Evolutionary conservation across 64 coral and sea anemone species (phyloP).

Genomic region (Orbicella faveolata): DNA sequence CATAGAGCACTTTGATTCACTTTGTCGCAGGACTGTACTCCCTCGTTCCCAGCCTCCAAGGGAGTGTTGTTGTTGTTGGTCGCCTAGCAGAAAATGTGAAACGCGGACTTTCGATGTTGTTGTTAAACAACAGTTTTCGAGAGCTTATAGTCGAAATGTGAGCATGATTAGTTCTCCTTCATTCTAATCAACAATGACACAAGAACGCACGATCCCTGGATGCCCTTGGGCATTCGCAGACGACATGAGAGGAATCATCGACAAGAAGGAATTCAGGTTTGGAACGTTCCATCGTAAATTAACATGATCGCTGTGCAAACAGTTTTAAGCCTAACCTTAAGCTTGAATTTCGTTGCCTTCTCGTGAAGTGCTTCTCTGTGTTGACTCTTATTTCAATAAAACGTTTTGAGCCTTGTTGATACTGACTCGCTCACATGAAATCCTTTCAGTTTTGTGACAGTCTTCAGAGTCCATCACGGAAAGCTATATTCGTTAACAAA

Average conservation of each 20-base stretch:
- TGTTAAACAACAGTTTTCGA: neutral
- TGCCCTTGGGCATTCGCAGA: conserved; percentile 97
- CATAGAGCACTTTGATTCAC: too few relatives aligned
- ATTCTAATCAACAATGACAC: conserved; percentile 27
- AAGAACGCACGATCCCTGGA: conserved; percentile 88
- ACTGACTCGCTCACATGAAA: too few relatives aligned
- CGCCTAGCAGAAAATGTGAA: conserved; percentile 25
- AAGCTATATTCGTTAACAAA: too few relatives aligned
- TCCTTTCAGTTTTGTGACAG: too few relatives aligned
- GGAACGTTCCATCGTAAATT: neutral
- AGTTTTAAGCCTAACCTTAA: neutral
- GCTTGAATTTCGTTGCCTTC: neutral
- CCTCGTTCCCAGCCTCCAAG: neutral
- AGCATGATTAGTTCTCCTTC: neutral
- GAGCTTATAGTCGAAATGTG: neutral
- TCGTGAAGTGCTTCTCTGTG: too few relatives aligned
- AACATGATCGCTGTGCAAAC: neutral
- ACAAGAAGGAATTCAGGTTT: conserved; percentile 95
- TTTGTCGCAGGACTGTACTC: too few relatives aligned
- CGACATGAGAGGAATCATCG: conserved; percentile 93
- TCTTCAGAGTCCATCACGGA: too few relatives aligned
- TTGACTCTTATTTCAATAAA: too few relatives aligned
- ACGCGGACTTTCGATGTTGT: too few relatives aligned
- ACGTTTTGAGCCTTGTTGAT: too few relatives aligned
- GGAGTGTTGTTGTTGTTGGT: neutral